Evolutionary conservation across 2,113 vertebrate species (phyloP).

Genomic region (Regulus satrapa): DNA sequence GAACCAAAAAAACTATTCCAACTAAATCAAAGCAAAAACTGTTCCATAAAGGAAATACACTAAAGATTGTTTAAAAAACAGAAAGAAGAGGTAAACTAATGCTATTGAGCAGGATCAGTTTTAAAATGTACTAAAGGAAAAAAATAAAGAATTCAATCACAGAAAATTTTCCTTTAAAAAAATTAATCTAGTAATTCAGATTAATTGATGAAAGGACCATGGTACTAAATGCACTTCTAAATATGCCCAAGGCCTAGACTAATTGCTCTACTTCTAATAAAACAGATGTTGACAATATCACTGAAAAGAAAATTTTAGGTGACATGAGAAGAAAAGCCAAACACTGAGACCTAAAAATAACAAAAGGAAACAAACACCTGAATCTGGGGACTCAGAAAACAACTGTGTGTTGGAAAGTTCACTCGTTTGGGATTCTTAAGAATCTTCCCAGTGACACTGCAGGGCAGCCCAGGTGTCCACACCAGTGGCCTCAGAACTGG

Average conservation of each 20-base stretch:
- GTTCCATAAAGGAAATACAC: not conserved
- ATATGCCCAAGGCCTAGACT: not conserved
- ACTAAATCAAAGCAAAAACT: not conserved
- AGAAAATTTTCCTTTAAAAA: not conserved
- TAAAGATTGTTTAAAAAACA: not conserved
- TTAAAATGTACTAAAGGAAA: not conserved
- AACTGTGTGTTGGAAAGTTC: not conserved
- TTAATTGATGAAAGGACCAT: not conserved
- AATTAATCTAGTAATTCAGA: not conserved
- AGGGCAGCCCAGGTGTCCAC: not conserved
- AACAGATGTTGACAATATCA: not conserved
- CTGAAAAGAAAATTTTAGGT: not conserved
- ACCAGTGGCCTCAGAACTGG: fast-evolving
- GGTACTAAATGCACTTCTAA: not conserved
- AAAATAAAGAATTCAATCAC: not conserved
- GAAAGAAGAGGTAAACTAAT: not conserved
- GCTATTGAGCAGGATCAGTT: not conserved
- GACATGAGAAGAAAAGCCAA: not conserved
- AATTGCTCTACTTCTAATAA: not conserved
- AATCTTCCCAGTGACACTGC: not conserved
- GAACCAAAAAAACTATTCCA: not conserved
- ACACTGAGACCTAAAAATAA: not conserved
- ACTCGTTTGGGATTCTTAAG: not conserved
- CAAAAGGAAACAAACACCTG: not conserved
- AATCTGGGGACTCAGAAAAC: not conserved